Evolutionary conservation across 2,797 vertebrate genomes (phyloP), one percentile per base, ranked within the genome.

Genomic region (Allobates femoralis): DNA sequence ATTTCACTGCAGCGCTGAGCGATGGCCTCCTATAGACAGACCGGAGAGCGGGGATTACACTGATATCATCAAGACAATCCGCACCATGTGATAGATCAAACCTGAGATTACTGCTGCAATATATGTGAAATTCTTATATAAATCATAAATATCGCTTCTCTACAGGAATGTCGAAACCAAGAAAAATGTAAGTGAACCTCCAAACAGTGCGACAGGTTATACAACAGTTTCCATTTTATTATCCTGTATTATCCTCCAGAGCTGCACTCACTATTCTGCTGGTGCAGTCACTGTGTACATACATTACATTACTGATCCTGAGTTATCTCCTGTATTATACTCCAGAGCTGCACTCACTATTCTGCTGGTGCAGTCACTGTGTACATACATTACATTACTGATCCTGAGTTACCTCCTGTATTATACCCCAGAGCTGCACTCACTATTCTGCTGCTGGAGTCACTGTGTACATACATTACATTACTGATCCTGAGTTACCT

Each of bases 201-300:
- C 41, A 46, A 46, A 46, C 5, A 46, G 1, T 46, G 41, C 11
- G 41, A 46, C 6, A 8, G 41, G 5, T 46, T 46, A 46, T 46
- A 46, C 41, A 6, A 46, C 11, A 46, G 41, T 10, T 11, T 10
- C 41, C 16, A 62, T 28, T 60, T n/a, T 23, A 15, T 62, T 62
- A 62, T 66, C 26, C 64, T 67, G 64, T 67, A 67, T 32, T 34
- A 64, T 64, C 28, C 62, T 30, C 28, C 62, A 69, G 66, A 69
- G 66, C 62, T 30, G 62, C 28, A 6, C 62, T 64, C 62, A 28
- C 62, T 64, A 64, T 64, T 64, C 41, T 3, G 41, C 41, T n/a
- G n/a, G n/a, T n/a, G n/a, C n/a, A n/a, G n/a, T n/a, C n/a, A n/a
- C n/a, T n/a, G n/a, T n/a, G n/a, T n/a, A n/a, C n/a, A n/a, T n/a